phyloP scores from a whole-genome alignment of 2,888 invertebrate species.

The Drosophila robusta region DNA sequence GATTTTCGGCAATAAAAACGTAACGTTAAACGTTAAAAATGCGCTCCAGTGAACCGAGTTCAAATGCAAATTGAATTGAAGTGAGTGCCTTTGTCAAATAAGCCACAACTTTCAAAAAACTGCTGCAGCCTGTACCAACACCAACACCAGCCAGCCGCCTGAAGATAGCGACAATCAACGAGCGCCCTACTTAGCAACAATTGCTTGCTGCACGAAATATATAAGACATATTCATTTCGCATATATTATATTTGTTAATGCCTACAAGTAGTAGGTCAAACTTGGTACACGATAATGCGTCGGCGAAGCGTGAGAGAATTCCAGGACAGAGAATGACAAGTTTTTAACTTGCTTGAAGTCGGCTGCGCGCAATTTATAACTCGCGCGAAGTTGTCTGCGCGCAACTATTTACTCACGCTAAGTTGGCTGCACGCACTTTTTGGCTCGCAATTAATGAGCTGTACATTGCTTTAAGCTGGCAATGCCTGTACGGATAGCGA shows the following conservation, averaged over 20 bases:
- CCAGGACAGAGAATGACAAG: constrained; percentile 45
- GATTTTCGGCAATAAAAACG: constrained; percentile 63
- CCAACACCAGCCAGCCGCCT: constrained; percentile 14
- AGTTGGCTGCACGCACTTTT: constrained; percentile 26
- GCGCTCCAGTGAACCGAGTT: constrained; percentile 62
- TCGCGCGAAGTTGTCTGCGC: constrained; percentile 42
- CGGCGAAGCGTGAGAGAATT: constrained; percentile 46
- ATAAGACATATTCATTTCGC: constrained; percentile 9
- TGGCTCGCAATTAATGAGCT: constrained; percentile 3
- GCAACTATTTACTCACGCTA: constrained; percentile 21
- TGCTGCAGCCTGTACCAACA: constrained; percentile 69
- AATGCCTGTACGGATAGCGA: constrained; percentile 26
- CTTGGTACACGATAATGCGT: constrained; percentile 27
- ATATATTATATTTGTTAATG: constrained; percentile 29
- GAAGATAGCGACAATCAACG: constrained; percentile 26
- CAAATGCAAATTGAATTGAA: constrained; percentile 67
- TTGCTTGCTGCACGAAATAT: constrained; percentile 20
- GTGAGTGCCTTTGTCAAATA: constrained; percentile 64
- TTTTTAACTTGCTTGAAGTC: constrained; percentile 43
- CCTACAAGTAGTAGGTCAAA: constrained; percentile 28
- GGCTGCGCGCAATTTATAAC: constrained; percentile 34
- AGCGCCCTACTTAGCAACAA: constrained; percentile 26
- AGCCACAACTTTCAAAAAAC: constrained; percentile 48
- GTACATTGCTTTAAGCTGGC: constrained; percentile 24
- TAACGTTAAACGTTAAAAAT: constrained; percentile 56